phyloP scores from a whole-genome alignment of 2,113 vertebrate species.

The Ovibos moschatus region DNA sequence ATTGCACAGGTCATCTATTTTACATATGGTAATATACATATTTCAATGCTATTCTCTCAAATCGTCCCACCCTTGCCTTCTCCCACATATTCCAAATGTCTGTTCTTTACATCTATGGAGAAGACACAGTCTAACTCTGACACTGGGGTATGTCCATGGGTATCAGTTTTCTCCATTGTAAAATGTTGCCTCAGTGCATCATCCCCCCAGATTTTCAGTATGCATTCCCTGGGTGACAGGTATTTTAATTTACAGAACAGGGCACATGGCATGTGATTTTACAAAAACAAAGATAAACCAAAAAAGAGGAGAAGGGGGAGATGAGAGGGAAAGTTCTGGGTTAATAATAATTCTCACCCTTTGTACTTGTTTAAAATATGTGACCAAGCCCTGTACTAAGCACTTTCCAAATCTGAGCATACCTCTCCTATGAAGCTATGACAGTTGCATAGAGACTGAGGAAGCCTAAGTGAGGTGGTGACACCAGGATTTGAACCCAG shows the following conservation, averaged over 20 bases:
- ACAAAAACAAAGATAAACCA: neutral
- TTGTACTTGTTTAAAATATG: neutral
- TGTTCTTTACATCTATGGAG: neutral
- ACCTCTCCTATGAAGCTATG: neutral
- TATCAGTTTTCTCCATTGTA: neutral
- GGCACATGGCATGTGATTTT: neutral
- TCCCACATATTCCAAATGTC: neutral
- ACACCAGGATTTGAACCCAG: neutral
- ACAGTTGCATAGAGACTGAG: neutral
- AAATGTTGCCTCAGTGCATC: neutral
- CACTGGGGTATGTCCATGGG: accelerated
- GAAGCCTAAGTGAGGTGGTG: accelerated
- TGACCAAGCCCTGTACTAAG: neutral
- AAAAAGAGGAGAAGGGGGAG: neutral
- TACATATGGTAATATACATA: neutral
- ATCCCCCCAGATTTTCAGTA: neutral
- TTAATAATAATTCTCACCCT: neutral
- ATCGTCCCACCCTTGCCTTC: neutral
- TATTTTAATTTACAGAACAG: neutral
- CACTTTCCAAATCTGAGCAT: neutral
- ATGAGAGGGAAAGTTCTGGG: neutral
- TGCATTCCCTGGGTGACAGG: neutral
- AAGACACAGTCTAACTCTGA: neutral
- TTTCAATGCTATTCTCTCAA: neutral
- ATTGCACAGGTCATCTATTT: neutral